These are phyloP conservation scores for Agraylea sexmaculata DNA, from an alignment of 1,140 invertebrate species.

Conservation along the genomic window DNA sequence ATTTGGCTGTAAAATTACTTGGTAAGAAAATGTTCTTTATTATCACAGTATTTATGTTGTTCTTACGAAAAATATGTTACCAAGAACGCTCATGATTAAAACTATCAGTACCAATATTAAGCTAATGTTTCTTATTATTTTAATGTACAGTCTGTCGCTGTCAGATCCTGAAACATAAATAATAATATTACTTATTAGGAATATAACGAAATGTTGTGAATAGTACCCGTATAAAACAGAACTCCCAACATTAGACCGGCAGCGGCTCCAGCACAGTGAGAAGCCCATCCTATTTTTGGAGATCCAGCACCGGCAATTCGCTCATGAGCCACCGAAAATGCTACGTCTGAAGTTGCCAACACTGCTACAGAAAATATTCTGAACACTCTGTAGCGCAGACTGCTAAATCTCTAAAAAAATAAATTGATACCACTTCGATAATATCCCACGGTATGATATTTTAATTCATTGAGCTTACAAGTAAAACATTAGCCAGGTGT, in stretches of 20 bases:
- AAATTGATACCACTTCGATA: background rate
- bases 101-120: no score
- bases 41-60: no score
- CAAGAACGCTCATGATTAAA: no score
- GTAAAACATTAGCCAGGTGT: conserved; percentile 77
- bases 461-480: conserved; percentile 45
- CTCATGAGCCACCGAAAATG: conserved; percentile 35
- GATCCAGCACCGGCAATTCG: conserved; percentile 31
- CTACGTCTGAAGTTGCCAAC: conserved; percentile 43
- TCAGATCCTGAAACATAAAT: no score
- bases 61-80: no score
- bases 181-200: no score
- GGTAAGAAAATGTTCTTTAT: no score
- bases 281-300: conserved; percentile 60
- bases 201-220: no score
- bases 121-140: no score
- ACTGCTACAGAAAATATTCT: conserved; percentile 42
- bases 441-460: background rate
- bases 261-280: conserved; percentile 67
- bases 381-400: conserved; percentile 45
- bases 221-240: conserved; percentile 50
- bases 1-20: no score
- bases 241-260: conserved; percentile 71
- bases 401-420: conserved; percentile 42
- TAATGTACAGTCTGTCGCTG: no score